Evolutionary conservation across 1,140 invertebrate genomes (phyloP).

Genomic region (Drosophila mauritiana): DNA sequence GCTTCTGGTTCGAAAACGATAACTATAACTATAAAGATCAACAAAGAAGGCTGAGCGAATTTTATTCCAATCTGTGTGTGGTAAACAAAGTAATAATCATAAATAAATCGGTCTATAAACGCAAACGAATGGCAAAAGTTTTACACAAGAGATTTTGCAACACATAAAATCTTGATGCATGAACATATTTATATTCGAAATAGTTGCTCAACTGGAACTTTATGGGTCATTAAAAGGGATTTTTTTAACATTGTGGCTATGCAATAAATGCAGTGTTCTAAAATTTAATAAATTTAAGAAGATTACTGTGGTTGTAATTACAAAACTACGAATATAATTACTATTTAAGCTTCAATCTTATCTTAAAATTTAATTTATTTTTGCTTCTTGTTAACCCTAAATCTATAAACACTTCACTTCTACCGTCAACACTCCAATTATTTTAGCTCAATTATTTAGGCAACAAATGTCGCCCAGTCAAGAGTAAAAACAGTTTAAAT

Average conservation of each 20-base stretch:
- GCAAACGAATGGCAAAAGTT: conserved; percentile 58
- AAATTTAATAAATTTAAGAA: no score
- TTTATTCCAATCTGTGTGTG: conserved; percentile 44
- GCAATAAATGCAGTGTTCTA: no score
- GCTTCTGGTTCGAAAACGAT: conserved; percentile 12
- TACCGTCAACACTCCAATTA: neutral
- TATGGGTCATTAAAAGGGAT: conserved; percentile 2
- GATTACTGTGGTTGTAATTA: no score
- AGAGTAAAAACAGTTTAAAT: conserved; percentile 15
- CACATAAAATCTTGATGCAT: conserved; percentile 36
- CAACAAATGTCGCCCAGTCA: neutral
- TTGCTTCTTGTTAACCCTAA: neutral
- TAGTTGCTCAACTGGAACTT: conserved; percentile 20
- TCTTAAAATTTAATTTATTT: neutral
- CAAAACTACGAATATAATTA: no score
- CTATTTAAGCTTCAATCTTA: no score
- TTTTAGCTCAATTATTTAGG: conserved; percentile 19
- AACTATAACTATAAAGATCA: conserved; percentile 35
- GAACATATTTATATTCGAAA: conserved; percentile 5
- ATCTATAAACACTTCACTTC: neutral
- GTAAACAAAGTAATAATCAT: conserved; percentile 68
- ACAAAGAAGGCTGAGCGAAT: conserved; percentile 1
- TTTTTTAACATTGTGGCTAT: neutral
- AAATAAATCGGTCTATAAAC: conserved; percentile 50
- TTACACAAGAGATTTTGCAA: conserved; percentile 17